phyloP scores from a whole-genome alignment of 2,888 invertebrate genomes.

The Meloe dianella region DNA sequence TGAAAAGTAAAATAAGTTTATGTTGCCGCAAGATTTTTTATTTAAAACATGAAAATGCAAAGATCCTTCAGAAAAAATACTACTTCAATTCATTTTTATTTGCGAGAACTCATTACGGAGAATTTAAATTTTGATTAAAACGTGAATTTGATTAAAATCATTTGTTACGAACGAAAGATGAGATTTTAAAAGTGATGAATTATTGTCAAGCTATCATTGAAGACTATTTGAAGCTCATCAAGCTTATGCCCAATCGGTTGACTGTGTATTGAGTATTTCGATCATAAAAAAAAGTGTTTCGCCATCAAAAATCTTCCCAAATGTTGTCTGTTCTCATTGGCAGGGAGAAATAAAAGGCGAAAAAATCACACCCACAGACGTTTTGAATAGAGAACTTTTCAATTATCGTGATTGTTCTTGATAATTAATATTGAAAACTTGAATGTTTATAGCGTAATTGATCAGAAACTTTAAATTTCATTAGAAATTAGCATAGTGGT shows the following conservation, averaged over 20 bases:
- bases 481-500: slow-evolving; percentile 18
- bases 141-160: neutral
- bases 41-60: neutral
- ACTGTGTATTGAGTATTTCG: neutral
- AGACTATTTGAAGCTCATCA: neutral
- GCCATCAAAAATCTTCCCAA: neutral
- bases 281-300: neutral
- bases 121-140: slow-evolving; percentile 5
- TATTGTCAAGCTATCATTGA: neutral
- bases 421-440: neutral
- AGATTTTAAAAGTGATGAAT: neutral
- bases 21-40: neutral
- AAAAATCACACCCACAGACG: neutral
- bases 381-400: neutral
- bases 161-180: neutral
- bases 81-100: neutral
- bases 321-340: too few species aligned
- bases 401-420: neutral
- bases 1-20: neutral
- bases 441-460: neutral
- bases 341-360: too few species aligned
- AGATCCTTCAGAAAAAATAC: neutral
- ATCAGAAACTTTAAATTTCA: slow-evolving; percentile 24
- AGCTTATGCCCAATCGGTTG: neutral
- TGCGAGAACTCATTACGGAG: too few species aligned